Base-by-base conservation (phyloP, 2,888 invertebrate species). In the Mallateleia sp. region DNA sequence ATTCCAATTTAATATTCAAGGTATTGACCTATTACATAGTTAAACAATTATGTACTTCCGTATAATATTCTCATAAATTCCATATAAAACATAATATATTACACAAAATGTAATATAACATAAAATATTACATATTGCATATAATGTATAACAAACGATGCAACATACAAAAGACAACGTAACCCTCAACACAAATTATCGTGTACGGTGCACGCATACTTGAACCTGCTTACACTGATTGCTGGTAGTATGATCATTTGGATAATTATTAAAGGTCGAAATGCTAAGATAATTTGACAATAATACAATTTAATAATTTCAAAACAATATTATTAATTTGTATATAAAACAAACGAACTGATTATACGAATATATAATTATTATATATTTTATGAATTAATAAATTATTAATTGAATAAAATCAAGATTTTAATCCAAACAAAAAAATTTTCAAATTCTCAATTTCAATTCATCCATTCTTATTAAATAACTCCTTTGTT, bases 251-350 rank as follows among this genome's bases (percentile, higher is more conserved):
- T 54, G 38, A 69, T 56, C 28, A 71, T 58, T 71, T 56, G 56
- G 56, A 71, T 56, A 71, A 71, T 71, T 71, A 71, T 71, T 56
- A 71, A 71, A 71, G 71, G 56, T 56, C n/a, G 56, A 56, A 71
- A 45, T 56, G 56, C 56, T 45, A 42, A 28, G 28, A 58, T 71
- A 56, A 71, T 56, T 56, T 45, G 56, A 58, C 42, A 56, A 71
- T 71, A 56, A 42, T 24, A 58, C 20, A 24, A 56, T 45, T 42
- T 71, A 20, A 15, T 25, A 2, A n/a, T 24, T 38, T 9, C 7
- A 52, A 24, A 52, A 52, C n/a, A n/a, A 24, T 52, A 7, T 24
- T 7, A 24, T 11, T 22, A 52, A 52, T 9, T 38, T 38, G 38
- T 14, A 2, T n/a, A n/a, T n/a, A n/a, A n/a, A n/a, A n/a, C n/a